A percentile compares a stretch with the other conserved stretches of the same genome.
Conservation (phyloP, 2,113 vertebrate species). For the Poeciliopsis turrubarensis region DNA sequence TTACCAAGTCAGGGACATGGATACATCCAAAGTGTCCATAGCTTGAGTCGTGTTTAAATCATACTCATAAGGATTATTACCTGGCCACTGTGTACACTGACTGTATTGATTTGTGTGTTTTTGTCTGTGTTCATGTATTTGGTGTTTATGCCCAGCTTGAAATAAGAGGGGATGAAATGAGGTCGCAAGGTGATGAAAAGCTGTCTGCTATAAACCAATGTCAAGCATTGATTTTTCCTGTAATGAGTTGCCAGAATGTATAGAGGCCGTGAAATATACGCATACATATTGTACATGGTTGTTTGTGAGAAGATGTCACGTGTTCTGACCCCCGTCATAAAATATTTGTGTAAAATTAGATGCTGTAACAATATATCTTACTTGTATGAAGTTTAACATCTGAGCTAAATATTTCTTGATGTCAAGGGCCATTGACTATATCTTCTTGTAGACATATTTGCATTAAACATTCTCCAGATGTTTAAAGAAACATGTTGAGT, state of each 20-base stretch:
- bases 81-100: slow-evolving; percentile 22
- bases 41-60: slow-evolving; percentile 40
- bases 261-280: slow-evolving; percentile 31
- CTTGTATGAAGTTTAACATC: not conserved
- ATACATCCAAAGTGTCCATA: slow-evolving; percentile 17
- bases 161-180: slow-evolving; percentile 53
- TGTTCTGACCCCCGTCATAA: not conserved
- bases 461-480: not conserved
- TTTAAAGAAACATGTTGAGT: not conserved
- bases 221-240: slow-evolving; percentile 57
- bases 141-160: slow-evolving; percentile 39
- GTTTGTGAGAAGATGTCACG: not conserved
- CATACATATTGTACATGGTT: not conserved
- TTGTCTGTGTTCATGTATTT: slow-evolving; percentile 30
- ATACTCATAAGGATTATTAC: slow-evolving; percentile 39
- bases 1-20: slow-evolving; percentile 16
- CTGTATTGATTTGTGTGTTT: slow-evolving; percentile 55
- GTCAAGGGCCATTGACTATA: not conserved
- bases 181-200: slow-evolving; percentile 62
- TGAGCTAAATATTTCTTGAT: not conserved
- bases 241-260: slow-evolving; percentile 59
- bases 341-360: not conserved
- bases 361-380: not conserved
- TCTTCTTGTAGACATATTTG: not conserved
- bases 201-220: slow-evolving; percentile 51